Conservation (phyloP, 1,140 invertebrate species). For the Lucilia cuprina region DNA sequence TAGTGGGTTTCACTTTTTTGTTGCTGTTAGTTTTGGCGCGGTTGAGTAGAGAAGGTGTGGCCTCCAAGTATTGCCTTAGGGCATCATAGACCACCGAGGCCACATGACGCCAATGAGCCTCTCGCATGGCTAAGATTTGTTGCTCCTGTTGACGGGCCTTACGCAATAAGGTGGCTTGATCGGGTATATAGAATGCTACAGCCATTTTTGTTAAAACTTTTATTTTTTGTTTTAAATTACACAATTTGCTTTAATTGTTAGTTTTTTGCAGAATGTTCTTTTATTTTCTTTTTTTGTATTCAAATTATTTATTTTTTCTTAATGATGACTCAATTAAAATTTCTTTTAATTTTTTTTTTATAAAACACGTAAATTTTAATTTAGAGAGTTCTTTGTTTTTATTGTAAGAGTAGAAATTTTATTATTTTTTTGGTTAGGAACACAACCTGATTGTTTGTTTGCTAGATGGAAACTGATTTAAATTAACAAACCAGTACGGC, state of each 20-base stretch:
- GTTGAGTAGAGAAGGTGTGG: not conserved
- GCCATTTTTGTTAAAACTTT: constrained; percentile 48
- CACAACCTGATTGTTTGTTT: constrained; percentile 1
- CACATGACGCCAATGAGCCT: constrained; percentile 51
- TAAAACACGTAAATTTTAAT: not conserved
- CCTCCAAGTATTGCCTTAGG: constrained; percentile 47
- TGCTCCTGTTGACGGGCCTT: constrained; percentile 51
- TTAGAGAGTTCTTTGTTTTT: not conserved
- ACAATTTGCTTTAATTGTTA: constrained; percentile 47
- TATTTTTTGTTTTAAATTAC: constrained; percentile 42
- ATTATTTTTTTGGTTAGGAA: not conserved
- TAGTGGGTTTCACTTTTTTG: not conserved
- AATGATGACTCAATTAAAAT: constrained; percentile 26
- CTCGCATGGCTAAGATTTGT: constrained; percentile 50
- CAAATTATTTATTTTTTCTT: not conserved
- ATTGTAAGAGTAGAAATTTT: not conserved
- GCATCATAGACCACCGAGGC: constrained; percentile 51
- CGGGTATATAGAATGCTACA: constrained; percentile 56
- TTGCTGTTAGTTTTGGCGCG: not conserved
- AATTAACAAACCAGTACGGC: constrained; percentile 21
- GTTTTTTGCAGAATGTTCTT: constrained; percentile 45
- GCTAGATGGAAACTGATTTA: constrained; percentile 24
- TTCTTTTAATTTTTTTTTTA: constrained; percentile 22
- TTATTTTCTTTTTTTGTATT: constrained; percentile 43
- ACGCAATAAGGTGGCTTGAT: constrained; percentile 51